Evolutionary conservation across 1,140 invertebrate genomes (phyloP), one percentile per base, ranked within the genome.

Genomic region (Liolophura sinensis): DNA sequence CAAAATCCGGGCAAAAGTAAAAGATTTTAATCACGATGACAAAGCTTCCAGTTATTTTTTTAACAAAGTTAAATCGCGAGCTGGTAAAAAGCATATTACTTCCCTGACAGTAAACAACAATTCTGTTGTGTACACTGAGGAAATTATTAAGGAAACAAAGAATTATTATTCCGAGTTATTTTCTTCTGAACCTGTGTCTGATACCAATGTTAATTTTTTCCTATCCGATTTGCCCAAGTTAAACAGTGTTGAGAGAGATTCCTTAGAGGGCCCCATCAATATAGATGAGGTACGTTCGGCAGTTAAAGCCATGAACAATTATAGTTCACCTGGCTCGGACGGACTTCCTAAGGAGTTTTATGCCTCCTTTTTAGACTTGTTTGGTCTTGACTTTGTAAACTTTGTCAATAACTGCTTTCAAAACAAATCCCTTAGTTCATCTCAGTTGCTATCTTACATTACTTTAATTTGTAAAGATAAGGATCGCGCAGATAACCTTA

Each of bases 331-430:
- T 16, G 70, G 70, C 12, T 25, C 55, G 6, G 73, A 74, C 64
- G 72, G 72, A 6, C 60, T 68, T 47, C 51, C 62, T 6, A 40
- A 60, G 48, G 73, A 74, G 48, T 72, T 74, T 63, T 74, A 65
- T 55, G 31, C 60, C 46, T 46, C 47, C 20, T 68, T 68, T 60
- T 70, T 48, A 25, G 25, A 65, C 25, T 47, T 57, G 11, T 24
- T 74, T 4, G 54, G 48, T 47, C n/a, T 40, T 20, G 14, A 51
- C 27, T 24, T 72, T 1, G 0, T 62, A 27, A 57, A 51, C 24
- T 47, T 63, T 7, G 51, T 62, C 14, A 51, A 63, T 40, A 16
- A 51, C 18, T 51, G 55, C 48, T 64, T 63, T 64, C 31, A n/a
- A 48, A 25, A 31, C 14, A 61, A 57, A 24, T 7, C 18, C 9